phyloP scores from a whole-genome alignment of 2,888 invertebrate genomes.

The Cancer borealis region DNA sequence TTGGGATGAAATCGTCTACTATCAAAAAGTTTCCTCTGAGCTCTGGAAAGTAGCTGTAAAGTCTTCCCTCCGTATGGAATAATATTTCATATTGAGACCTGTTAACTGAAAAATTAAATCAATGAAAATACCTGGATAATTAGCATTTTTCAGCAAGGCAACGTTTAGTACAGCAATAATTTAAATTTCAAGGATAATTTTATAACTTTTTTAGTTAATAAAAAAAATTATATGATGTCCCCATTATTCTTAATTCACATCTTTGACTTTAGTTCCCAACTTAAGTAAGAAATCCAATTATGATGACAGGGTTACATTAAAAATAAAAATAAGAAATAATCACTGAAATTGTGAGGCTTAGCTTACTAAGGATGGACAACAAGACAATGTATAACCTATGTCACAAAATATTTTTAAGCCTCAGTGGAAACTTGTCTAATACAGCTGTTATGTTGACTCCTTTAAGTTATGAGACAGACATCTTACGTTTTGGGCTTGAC shows the following conservation, averaged over 20 bases:
- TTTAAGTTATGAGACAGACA: conserved; percentile 52
- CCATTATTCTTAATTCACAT: background rate
- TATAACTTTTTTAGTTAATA: background rate
- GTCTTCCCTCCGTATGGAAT: background rate
- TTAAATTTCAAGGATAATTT: background rate
- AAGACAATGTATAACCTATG: background rate
- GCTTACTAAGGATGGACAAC: background rate
- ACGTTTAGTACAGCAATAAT: background rate
- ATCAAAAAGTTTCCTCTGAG: background rate
- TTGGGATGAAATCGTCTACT: background rate
- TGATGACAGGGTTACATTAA: background rate
- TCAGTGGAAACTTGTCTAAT: background rate
- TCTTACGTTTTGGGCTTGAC: conserved; percentile 74
- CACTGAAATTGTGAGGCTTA: background rate
- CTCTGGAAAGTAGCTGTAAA: background rate
- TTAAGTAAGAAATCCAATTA: background rate
- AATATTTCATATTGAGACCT: background rate
- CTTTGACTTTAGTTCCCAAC: background rate
- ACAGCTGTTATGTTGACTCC: conserved; percentile 57
- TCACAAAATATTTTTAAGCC: background rate
- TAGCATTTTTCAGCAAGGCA: background rate
- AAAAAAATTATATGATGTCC: background rate
- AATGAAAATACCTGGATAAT: background rate
- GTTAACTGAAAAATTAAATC: background rate
- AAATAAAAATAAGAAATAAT: background rate